Evolutionary conservation across 2,797 vertebrate genomes (phyloP).

Genomic region (Hapalemur alaotrensis): DNA sequence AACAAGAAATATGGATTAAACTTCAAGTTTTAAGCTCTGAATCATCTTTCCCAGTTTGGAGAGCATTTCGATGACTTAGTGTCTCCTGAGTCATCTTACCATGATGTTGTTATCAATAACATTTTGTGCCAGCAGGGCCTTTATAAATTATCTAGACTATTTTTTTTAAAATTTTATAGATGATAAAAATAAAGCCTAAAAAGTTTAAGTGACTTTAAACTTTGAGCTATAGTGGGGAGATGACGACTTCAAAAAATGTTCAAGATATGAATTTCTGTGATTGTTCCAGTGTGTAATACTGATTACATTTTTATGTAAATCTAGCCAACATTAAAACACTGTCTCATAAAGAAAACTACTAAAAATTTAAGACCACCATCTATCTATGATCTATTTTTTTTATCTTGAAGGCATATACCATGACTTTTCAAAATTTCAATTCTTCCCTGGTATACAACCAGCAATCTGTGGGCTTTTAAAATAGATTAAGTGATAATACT

Average conservation of each 20-base stretch:
- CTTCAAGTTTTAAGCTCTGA: background rate
- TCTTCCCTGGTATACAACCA: background rate
- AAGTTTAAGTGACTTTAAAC: background rate
- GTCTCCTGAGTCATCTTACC: conserved; percentile 21
- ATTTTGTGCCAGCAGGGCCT: background rate
- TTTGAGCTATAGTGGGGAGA: background rate
- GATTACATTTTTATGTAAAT: background rate
- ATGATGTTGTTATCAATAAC: background rate
- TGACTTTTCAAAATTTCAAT: background rate
- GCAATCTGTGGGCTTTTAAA: background rate
- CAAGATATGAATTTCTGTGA: background rate
- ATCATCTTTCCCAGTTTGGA: background rate
- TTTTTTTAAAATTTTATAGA: conserved; percentile 10
- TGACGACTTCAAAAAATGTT: background rate
- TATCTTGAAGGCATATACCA: background rate
- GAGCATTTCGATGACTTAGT: background rate
- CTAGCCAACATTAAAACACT: background rate
- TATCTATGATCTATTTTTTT: background rate
- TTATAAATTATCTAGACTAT: background rate
- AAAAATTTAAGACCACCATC: background rate
- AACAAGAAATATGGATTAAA: background rate
- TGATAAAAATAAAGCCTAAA: background rate
- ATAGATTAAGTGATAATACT: background rate
- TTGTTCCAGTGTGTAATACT: background rate
- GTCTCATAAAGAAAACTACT: background rate